Percentiles rank a stretch among this genome's conserved stretches.
Evolutionary conservation across 1,140 invertebrate genomes (phyloP).

Genomic region (Globodera rostochiensis): DNA sequence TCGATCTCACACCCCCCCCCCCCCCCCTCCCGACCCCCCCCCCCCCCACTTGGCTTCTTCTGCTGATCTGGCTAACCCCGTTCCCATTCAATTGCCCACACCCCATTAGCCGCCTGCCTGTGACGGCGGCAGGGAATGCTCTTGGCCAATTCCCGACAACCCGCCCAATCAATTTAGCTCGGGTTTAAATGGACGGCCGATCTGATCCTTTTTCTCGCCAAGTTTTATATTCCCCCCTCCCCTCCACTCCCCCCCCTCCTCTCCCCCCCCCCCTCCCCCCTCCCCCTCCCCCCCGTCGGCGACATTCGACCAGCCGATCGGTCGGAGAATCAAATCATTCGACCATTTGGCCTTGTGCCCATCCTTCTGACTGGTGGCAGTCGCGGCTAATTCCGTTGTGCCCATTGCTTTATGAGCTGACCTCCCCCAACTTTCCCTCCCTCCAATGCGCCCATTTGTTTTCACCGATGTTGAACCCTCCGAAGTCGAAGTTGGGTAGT

Average conservation of each 20-base stretch:
- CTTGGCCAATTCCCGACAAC: not conserved
- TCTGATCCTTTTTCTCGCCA: not conserved
- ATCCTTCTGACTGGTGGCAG: not conserved
- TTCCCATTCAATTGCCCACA: not conserved
- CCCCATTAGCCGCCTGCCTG: not conserved
- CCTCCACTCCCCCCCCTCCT: not conserved
- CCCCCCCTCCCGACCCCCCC: too few relatives aligned
- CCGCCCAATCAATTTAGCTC: not conserved
- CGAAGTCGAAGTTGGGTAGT: too few relatives aligned
- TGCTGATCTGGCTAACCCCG: not conserved
- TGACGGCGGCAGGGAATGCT: not conserved
- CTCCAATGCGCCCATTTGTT: too few relatives aligned
- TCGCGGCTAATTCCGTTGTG: not conserved
- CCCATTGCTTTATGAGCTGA: not conserved
- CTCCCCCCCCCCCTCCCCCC: not conserved
- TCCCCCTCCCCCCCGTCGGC: not conserved
- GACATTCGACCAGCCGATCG: constrained; percentile 8
- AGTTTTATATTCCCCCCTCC: not conserved
- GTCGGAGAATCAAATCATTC: too few relatives aligned
- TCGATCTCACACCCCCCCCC: not conserved
- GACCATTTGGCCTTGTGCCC: not conserved
- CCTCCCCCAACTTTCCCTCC: too few relatives aligned
- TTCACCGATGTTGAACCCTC: too few relatives aligned
- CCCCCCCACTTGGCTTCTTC: too few relatives aligned
- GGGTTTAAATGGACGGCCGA: not conserved